phyloP scores from a whole-genome alignment of 2,888 invertebrate species.

The Melanargia galathea region DNA sequence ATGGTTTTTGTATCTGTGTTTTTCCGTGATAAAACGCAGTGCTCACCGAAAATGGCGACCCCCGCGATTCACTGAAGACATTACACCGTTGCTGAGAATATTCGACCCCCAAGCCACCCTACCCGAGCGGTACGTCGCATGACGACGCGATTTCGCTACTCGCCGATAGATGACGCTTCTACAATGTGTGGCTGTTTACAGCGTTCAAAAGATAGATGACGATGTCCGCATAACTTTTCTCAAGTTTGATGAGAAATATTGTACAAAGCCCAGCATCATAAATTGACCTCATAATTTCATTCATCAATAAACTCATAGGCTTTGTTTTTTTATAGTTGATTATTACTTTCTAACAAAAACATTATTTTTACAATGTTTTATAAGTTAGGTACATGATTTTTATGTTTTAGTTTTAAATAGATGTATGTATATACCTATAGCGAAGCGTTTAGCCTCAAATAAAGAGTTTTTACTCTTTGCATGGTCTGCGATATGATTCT shows the following conservation, averaged over 20 bases:
- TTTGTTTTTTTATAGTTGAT: conserved; percentile 4
- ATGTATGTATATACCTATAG: too few species aligned
- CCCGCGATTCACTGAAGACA: conserved; percentile 90
- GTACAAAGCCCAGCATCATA: conserved; percentile 25
- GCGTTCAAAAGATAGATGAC: conserved; percentile 62
- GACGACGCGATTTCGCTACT: conserved; percentile 55
- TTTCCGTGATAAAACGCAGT: conserved; percentile 73
- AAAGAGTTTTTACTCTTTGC: conserved; percentile 2
- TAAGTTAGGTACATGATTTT: not conserved
- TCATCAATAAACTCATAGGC: not conserved
- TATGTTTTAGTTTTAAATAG: conserved; percentile 17
- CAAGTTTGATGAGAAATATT: conserved; percentile 28
- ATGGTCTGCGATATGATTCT: not conserved
- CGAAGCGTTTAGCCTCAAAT: not conserved
- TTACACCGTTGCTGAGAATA: conserved; percentile 88
- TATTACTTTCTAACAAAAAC: conserved; percentile 18
- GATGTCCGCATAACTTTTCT: conserved; percentile 35
- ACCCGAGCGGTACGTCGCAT: conserved; percentile 77
- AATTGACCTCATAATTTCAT: conserved; percentile 21
- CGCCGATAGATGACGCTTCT: conserved; percentile 72
- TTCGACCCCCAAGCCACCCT: conserved; percentile 87
- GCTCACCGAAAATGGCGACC: conserved; percentile 92
- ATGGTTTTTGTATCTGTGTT: conserved; percentile 47
- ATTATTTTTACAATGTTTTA: not conserved
- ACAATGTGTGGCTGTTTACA: conserved; percentile 38